Base-by-base conservation (phyloP, 2,113 vertebrate species). In the Hypanus sabinus region DNA sequence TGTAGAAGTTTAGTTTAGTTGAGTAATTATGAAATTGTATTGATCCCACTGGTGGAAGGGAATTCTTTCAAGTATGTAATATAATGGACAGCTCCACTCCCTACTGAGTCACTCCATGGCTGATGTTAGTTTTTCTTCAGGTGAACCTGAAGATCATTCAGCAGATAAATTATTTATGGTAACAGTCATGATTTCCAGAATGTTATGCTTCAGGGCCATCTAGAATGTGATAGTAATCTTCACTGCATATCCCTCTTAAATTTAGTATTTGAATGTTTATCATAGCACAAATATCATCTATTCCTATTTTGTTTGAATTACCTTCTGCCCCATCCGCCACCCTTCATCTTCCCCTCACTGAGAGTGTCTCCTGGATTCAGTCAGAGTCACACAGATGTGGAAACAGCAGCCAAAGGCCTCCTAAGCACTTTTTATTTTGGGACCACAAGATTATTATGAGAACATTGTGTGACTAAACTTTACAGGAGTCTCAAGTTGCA, bases 121-220 rank as follows among this genome's bases (percentile, higher is more conserved):
- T 0, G 16, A 62, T 30, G n/a, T 60, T 62, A 65, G 4, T 0
- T 33, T 88, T 62, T 62, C 57, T 33, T 16, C 46, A 27, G 55
- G 46, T 10, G 20, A 11, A 5, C 6, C 46, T 87, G 27, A 24
- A 57, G 11, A 87, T 62, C 27, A 60, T 14, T 87, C 27, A n/a
- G 27, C 24, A 12, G 57, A 14, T n/a, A 12, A 30, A n/a, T 24
- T 87, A 87, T 60, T 60, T 87, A 87, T n/a, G 83, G 57, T 87
- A 87, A 87, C 83, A 87, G 60, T 60, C 62, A 62, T 88, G 81
- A 85, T 85, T 85, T 57, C 14, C 85, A 88, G 30, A 65, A 62
- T 33, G 12, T 88, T 65, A 7, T 88, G 70, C 20, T 73, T 73
- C 20, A 73, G 85, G 24, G 27, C 27, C 83, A 87, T 87, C 10